Evolutionary conservation across 2,113 vertebrate genomes (phyloP), one percentile per base, ranked within the genome.

Genomic region (Oreochromis spilurus): DNA sequence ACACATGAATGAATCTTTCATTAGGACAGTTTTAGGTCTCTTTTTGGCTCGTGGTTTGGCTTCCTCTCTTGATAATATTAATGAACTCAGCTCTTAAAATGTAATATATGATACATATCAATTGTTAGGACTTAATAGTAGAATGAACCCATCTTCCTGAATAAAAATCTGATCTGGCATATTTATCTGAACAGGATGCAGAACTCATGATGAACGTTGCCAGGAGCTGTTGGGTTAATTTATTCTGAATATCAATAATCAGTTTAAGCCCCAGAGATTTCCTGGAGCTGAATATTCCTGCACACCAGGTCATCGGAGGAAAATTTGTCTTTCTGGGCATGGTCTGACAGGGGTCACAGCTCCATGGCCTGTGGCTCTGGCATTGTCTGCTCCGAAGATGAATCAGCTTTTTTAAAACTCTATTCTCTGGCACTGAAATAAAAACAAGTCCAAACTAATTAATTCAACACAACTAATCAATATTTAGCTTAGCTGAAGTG

Each of bases 61-160:
- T 93, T 93, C 93, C 92, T 92, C 91, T 92, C 84, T n/a, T 87
- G 94, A 94, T 94, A 94, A 93, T 94, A 94, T 93, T 95, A 95
- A 95, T 95, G 87, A 95, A 87, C 86, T 92, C 90, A 54, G 89
- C 54, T 52, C 60, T 89, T 83, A 88, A 91, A 92, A 90, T 84
- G 87, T 86, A 93, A 91, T 72, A 80, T 67, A 78, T 72, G 91
- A 92, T 90, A 86, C 84, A 81, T 93, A 94, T 95, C 89, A 92
- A 82, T 85, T 90, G 82, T 89, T 84, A 40, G 34, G 54, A 86
- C 77, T 91, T 91, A 87, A 82, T 72, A 89, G 70, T n/a, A 85
- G 85, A 91, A 89, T 90, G 83, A 94, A 82, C 83, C 36, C 87
- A 87, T 90, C 77, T 84, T 84, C 62, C 83, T 89, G 84, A 93